Percentiles rank a stretch among this genome's conserved stretches.
Evolutionary conservation across 2,113 vertebrate species (phyloP).

Genomic region (Istiophorus platypterus): DNA sequence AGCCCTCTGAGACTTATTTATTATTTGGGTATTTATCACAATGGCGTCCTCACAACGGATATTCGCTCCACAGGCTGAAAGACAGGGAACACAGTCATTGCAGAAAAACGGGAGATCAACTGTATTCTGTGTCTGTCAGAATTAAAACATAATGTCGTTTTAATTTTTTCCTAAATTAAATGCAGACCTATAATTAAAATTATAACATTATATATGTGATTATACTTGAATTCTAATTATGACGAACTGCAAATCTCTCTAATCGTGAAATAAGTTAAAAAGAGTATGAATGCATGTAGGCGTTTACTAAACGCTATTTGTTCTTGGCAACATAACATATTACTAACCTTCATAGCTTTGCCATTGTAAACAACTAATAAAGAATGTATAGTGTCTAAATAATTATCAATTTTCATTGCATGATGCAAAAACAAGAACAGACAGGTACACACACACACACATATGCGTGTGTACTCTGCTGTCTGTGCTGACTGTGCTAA

Average conservation of each 20-base stretch:
- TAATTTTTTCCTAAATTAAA: neutral
- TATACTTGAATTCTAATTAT: neutral
- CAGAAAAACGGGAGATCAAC: neutral
- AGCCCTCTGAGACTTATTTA: neutral
- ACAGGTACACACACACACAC: no score
- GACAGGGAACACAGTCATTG: conserved; percentile 40
- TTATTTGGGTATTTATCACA: neutral
- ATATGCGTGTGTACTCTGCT: no score
- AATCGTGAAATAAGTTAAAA: neutral
- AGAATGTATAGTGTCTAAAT: neutral
- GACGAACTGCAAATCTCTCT: neutral
- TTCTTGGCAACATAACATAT: no score
- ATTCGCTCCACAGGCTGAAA: conserved; percentile 84
- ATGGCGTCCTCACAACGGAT: conserved; percentile 74
- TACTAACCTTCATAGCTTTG: no score
- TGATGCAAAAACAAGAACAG: no score
- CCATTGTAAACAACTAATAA: no score
- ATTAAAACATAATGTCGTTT: neutral
- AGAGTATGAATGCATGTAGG: neutral
- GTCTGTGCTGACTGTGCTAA: no score
- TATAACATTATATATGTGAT: neutral
- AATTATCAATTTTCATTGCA: neutral
- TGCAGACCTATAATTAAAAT: neutral
- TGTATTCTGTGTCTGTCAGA: neutral
- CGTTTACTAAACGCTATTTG: neutral